Conservation (phyloP, 2,888 invertebrate genomes). For the Drosophila prostipennis region DNA sequence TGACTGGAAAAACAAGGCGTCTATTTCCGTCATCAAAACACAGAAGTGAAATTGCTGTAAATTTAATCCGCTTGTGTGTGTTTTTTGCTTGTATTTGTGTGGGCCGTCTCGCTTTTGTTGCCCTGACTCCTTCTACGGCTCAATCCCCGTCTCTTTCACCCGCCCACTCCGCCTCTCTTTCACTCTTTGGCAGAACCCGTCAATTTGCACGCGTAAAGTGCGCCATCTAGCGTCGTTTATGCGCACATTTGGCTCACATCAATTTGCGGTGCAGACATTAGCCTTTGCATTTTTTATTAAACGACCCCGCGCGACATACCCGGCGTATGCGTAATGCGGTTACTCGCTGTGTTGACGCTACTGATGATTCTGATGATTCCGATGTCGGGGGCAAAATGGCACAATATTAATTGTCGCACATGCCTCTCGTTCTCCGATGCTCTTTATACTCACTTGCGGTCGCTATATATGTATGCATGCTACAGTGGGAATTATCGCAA, state of each 20-base stretch:
- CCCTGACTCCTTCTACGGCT: slow-evolving; percentile 33
- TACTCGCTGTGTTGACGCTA: slow-evolving; percentile 27
- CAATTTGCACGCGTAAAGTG: slow-evolving; percentile 76
- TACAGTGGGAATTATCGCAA: neutral
- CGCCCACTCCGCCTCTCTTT: slow-evolving; percentile 20
- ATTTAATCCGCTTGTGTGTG: slow-evolving; percentile 62
- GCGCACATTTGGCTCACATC: slow-evolving; percentile 73
- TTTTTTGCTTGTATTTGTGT: slow-evolving; percentile 10
- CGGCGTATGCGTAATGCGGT: slow-evolving; percentile 62
- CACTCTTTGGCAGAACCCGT: slow-evolving; percentile 35
- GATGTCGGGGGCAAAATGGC: slow-evolving; percentile 22
- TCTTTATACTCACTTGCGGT: neutral
- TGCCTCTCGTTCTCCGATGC: neutral
- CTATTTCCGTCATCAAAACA: slow-evolving; percentile 56
- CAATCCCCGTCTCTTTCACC: slow-evolving; percentile 20
- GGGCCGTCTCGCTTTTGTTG: slow-evolving; percentile 13
- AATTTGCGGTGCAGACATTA: slow-evolving; percentile 78
- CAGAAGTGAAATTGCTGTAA: slow-evolving; percentile 66
- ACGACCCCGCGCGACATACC: slow-evolving; percentile 39
- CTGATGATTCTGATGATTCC: slow-evolving; percentile 28
- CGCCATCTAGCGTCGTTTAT: slow-evolving; percentile 76
- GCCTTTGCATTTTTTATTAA: slow-evolving; percentile 74
- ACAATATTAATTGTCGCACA: slow-evolving; percentile 62
- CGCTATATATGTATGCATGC: neutral
- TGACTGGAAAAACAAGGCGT: slow-evolving; percentile 43